A percentile compares a stretch with the other conserved stretches of the same genome.
These are phyloP conservation scores for Macrobrachium nipponense DNA, from an alignment of 1,140 invertebrate species.

Conservation along the genomic window DNA sequence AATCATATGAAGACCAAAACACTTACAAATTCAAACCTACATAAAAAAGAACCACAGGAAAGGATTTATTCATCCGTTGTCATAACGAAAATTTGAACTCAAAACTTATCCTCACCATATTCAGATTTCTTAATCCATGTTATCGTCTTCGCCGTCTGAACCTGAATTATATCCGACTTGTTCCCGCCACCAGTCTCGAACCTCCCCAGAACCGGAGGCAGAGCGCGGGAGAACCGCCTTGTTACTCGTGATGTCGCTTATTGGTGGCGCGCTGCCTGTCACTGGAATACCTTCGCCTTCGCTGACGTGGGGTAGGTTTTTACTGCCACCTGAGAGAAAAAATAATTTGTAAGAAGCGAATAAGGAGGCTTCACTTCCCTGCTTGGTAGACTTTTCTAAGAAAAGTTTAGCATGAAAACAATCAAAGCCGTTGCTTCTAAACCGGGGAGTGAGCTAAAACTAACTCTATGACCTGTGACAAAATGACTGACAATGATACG, in stretches of 20 bases:
- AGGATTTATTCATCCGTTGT: background rate
- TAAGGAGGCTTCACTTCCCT: background rate
- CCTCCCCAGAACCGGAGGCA: conserved; percentile 62
- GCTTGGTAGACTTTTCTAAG: too few relatives aligned
- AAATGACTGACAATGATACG: too few relatives aligned
- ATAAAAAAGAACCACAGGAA: too few relatives aligned
- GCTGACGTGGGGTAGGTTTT: conserved; percentile 54
- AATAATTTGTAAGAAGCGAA: background rate
- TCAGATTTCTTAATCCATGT: background rate
- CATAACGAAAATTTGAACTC: background rate
- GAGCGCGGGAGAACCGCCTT: conserved; percentile 66
- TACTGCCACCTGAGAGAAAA: conserved; percentile 21
- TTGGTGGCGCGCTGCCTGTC: conserved; percentile 65
- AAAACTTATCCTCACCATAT: background rate
- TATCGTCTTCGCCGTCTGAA: conserved; percentile 59
- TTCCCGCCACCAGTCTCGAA: conserved; percentile 65
- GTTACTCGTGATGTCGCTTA: conserved; percentile 66
- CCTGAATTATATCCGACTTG: conserved; percentile 66
- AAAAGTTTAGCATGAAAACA: too few relatives aligned
- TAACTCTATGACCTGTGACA: too few relatives aligned
- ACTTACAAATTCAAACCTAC: too few relatives aligned
- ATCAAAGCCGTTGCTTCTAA: too few relatives aligned
- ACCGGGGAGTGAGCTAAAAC: too few relatives aligned
- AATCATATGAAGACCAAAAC: too few relatives aligned
- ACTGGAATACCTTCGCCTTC: conserved; percentile 68